Conservation (phyloP, 1,140 invertebrate genomes). For the Apis florea region DNA sequence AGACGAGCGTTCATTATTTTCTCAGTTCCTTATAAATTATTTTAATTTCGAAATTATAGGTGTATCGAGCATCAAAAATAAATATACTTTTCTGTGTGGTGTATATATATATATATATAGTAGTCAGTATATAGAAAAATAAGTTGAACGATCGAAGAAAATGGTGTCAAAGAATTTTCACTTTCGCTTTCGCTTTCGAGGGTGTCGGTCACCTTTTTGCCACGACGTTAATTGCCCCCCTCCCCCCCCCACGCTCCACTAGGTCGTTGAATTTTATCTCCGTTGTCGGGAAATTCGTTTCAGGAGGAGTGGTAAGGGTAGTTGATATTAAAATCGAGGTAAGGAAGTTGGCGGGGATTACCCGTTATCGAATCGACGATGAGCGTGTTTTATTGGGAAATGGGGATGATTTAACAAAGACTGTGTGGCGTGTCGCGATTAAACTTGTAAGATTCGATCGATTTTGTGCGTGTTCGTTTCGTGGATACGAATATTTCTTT, state of each 20-base stretch:
- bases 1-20: no score
- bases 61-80: neutral
- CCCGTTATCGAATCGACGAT: conserved; percentile 9
- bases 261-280: conserved; percentile 20
- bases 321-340: conserved; percentile 19
- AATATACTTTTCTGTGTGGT: neutral
- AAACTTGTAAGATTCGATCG: neutral
- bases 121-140: conserved; percentile 18
- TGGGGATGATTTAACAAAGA: conserved; percentile 29
- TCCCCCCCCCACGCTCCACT: no score
- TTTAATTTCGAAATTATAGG: no score
- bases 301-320: neutral
- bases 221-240: neutral
- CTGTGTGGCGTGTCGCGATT: neutral
- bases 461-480: neutral
- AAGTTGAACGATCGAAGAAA: conserved; percentile 41
- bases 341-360: conserved; percentile 8
- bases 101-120: neutral
- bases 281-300: conserved; percentile 18
- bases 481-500: no score
- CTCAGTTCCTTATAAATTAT: no score
- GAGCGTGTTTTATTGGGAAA: conserved; percentile 43
- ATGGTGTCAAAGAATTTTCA: neutral
- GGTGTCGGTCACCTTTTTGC: neutral
- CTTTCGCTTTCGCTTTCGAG: neutral